Percentiles rank a stretch among this genome's conserved stretches.
Conservation (phyloP, 2,113 vertebrate genomes). For the Peucedramus taeniatus region DNA sequence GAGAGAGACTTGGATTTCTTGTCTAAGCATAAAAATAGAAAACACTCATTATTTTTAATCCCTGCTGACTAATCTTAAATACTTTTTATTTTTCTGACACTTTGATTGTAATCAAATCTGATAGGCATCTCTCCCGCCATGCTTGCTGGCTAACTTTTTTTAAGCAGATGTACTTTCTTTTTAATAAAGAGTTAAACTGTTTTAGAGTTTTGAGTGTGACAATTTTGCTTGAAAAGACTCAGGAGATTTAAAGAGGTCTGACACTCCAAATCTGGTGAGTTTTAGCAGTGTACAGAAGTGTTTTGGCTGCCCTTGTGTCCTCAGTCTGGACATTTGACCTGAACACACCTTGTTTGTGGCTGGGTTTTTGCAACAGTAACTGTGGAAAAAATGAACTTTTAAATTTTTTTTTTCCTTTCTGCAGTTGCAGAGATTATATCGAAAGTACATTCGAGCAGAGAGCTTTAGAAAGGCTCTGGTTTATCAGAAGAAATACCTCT, state of each 20-base stretch:
- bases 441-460: constrained; percentile 90
- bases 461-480: constrained; percentile 96
- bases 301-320: not conserved
- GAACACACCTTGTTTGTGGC: not conserved
- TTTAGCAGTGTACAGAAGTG: not conserved
- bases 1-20: not conserved
- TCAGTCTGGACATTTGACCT: not conserved
- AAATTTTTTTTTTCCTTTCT: not conserved
- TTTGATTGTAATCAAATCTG: not conserved
- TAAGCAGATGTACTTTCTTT: not conserved
- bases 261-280: not conserved
- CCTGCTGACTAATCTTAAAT: not conserved
- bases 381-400: not conserved
- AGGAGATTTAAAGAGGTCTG: not conserved
- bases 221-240: not conserved
- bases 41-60: not conserved
- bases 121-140: not conserved
- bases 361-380: not conserved
- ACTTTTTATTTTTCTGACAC: not conserved
- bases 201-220: not conserved
- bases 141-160: not conserved
- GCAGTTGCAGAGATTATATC: constrained; percentile 87
- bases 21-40: not conserved
- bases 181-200: not conserved
- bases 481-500: constrained; percentile 95